Evolutionary conservation across 2,888 invertebrate species (phyloP), one percentile per base, ranked within the genome.

Genomic region (Pseudococcus viburni): DNA sequence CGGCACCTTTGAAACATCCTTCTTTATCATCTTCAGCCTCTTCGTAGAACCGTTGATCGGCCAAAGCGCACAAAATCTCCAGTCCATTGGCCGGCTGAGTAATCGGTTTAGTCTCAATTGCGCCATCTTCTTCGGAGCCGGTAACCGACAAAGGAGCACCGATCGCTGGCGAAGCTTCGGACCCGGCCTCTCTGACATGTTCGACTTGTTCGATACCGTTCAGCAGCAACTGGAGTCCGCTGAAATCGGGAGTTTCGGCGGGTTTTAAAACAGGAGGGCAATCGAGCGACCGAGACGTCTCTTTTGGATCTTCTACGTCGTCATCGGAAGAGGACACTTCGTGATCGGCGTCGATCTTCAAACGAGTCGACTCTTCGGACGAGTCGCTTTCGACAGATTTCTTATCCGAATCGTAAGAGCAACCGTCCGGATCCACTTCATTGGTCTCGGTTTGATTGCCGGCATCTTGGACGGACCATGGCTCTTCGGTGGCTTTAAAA

Each of bases 121-220:
- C 19, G 59, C 5, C 46, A 15, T 89, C 89, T 33, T 42, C 83
- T 55, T 77, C 88, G 42, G n/a, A 87, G 17, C 46, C 77, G 4
- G 87, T 88, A 26, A 39, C 64, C 7, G 73, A 19, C 39, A 17
- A 46, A 4, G 51, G 22, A 42, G 22, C 51, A 4, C 11, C 15
- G 4, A 22, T 17, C 1, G 33, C 33, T 8, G 11, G 4, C 4
- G 33, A 11, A 8, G 26, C 33, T 15, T 51, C 22, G 39, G 88
- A 83, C 12, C 80, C 86, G 9, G 83, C 46, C 15, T 12, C 19
- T 85, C 39, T 22, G n/a, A 46, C 55, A 80, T 84, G 85, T 90
- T 95, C 95, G 90, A 95, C 95, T 90, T 96, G 96, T 88, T 95
- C 96, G 89, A 97, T 96, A 91, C 96, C 96, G 90, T 96, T 96